Evolutionary conservation across 2,797 vertebrate species (phyloP).

Genomic region (Microctenopoma stevenorrisi): DNA sequence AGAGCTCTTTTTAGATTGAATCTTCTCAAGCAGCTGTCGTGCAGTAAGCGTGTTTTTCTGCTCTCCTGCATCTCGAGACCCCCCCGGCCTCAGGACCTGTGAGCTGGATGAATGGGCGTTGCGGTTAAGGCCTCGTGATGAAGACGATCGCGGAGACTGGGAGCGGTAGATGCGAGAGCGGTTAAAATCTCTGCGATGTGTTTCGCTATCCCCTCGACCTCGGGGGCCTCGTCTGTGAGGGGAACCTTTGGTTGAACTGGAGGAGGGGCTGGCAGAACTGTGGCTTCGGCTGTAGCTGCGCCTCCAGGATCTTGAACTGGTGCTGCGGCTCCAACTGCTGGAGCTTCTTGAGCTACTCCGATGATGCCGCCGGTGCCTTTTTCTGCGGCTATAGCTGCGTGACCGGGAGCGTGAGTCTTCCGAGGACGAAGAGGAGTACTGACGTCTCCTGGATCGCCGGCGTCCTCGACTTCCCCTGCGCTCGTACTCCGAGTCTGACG

Average conservation of each 20-base stretch:
- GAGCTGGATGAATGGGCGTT: constrained; percentile 73
- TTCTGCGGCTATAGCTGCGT: constrained; percentile 86
- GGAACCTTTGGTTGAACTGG: constrained; percentile 83
- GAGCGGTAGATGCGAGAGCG: constrained; percentile 95
- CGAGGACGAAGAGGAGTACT: constrained; percentile 89
- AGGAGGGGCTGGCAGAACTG: constrained; percentile 92
- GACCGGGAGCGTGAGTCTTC: constrained; percentile 94
- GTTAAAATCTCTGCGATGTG: constrained; percentile 91
- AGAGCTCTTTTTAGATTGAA: constrained; percentile 90
- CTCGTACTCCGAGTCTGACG: constrained; percentile 91
- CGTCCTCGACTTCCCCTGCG: constrained; percentile 84
- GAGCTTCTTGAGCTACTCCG: constrained; percentile 86
- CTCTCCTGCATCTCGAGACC: constrained; percentile 81
- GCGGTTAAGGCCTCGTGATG: constrained; percentile 77
- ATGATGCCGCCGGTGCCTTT: constrained; percentile 83
- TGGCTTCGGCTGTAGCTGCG: constrained; percentile 92
- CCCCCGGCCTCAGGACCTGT: constrained; percentile 68
- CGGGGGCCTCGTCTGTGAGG: constrained; percentile 80
- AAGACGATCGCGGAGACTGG: constrained; percentile 91
- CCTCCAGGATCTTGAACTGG: constrained; percentile 92
- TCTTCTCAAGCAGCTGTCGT: constrained; percentile 92
- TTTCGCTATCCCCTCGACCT: constrained; percentile 86
- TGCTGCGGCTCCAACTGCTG: constrained; percentile 90
- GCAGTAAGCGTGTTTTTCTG: constrained; percentile 93
- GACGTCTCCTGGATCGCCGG: constrained; percentile 87